Conservation (phyloP, 2,888 invertebrate species). For the Nineta flava region DNA sequence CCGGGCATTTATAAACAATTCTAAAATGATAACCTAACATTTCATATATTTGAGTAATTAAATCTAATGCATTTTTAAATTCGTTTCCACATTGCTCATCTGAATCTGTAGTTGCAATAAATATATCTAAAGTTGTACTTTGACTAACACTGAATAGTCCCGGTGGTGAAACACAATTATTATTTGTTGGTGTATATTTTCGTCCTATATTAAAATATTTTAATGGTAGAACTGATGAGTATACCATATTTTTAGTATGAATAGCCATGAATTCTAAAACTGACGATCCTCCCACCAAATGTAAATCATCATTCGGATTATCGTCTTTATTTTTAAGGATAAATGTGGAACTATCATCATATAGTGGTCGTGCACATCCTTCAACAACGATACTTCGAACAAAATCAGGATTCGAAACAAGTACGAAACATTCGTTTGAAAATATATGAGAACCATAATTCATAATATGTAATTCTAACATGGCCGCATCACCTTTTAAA, state of each 20-base stretch:
- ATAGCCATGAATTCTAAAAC: slow-evolving; percentile 58
- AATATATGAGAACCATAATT: slow-evolving; percentile 33
- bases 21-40: slow-evolving; percentile 51
- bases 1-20: slow-evolving; percentile 42
- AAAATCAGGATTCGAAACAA: slow-evolving; percentile 65
- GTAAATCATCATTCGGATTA: slow-evolving; percentile 38
- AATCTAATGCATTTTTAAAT: slow-evolving; percentile 37
- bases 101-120: slow-evolving; percentile 36
- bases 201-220: slow-evolving; percentile 54
- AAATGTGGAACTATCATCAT: slow-evolving; percentile 37
- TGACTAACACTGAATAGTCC: slow-evolving; percentile 54
- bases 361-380: slow-evolving; percentile 46
- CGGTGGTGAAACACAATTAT: slow-evolving; percentile 19
- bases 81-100: slow-evolving; percentile 31
- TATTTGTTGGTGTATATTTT: slow-evolving; percentile 39
- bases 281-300: slow-evolving; percentile 61
- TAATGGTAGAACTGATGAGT: slow-evolving; percentile 46
- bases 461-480: slow-evolving; percentile 48
- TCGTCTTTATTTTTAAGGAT: slow-evolving; percentile 39
- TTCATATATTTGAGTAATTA: slow-evolving; percentile 42
- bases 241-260: slow-evolving; percentile 48
- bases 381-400: slow-evolving; percentile 57
- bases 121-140: slow-evolving; percentile 49
- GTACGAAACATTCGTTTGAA: slow-evolving; percentile 31
- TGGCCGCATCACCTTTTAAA: slow-evolving; percentile 47